A percentile compares a stretch with the other conserved stretches of the same genome.
Evolutionary conservation across 1,140 invertebrate species (phyloP).

Genomic region (Drosophila biarmipes): DNA sequence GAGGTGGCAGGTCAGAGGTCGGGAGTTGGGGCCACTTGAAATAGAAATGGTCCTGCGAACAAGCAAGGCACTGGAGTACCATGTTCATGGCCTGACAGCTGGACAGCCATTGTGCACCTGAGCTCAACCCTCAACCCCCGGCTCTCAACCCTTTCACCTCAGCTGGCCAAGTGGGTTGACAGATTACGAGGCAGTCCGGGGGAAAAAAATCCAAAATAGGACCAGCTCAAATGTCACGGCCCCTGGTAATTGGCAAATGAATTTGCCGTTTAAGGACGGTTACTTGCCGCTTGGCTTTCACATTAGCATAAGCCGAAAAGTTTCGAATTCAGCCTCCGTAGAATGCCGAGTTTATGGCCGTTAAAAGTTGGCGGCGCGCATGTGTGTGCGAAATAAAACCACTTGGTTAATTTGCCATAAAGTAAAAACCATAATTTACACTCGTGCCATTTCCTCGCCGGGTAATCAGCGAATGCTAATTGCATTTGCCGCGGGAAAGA

Average conservation of each 20-base stretch:
- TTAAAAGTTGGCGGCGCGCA: slow-evolving; percentile 29
- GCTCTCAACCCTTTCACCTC: neutral
- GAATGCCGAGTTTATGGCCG: slow-evolving; percentile 26
- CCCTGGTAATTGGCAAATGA: slow-evolving; percentile 24
- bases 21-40: slow-evolving; percentile 16
- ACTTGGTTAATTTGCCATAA: slow-evolving; percentile 61
- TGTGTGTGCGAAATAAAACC: slow-evolving; percentile 13
- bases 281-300: slow-evolving; percentile 13
- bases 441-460: slow-evolving; percentile 58
- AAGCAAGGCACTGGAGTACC: slow-evolving; percentile 8
- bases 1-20: neutral
- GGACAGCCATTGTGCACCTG: slow-evolving; percentile 23
- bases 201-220: neutral
- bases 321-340: slow-evolving; percentile 30
- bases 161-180: slow-evolving; percentile 8
- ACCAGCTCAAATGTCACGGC: slow-evolving; percentile 26
- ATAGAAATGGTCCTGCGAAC: slow-evolving; percentile 15
- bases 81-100: slow-evolving; percentile 8
- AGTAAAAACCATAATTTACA: slow-evolving; percentile 69
- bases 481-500: slow-evolving; percentile 57
- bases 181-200: slow-evolving; percentile 1
- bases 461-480: slow-evolving; percentile 62
- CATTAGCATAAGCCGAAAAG: slow-evolving; percentile 40
- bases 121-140: neutral
- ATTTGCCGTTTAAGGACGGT: slow-evolving; percentile 31